Percentiles rank a stretch among this genome's conserved stretches.
Evolutionary conservation across 2,113 vertebrate species (phyloP).

Genomic region (Callaeas wilsoni): DNA sequence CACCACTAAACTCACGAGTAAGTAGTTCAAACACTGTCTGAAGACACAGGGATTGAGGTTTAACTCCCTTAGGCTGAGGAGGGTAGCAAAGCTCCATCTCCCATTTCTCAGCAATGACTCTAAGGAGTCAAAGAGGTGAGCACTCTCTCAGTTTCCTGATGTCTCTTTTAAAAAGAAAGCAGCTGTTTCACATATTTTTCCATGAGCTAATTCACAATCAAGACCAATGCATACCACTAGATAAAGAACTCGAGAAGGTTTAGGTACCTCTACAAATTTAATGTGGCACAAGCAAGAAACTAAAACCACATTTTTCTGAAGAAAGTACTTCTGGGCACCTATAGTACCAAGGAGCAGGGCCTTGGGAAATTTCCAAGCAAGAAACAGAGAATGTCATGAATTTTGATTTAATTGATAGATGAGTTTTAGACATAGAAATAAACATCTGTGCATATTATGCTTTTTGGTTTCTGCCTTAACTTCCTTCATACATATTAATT

Average conservation of each 20-base stretch:
- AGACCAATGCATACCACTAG: neutral
- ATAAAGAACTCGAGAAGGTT: neutral
- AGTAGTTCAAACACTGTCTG: neutral
- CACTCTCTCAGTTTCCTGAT: neutral
- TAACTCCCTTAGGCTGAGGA: neutral
- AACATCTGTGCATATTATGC: neutral
- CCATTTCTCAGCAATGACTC: neutral
- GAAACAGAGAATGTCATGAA: neutral
- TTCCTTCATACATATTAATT: neutral
- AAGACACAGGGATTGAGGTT: neutral
- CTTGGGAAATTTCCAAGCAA: neutral
- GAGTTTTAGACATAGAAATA: neutral
- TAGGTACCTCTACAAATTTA: neutral
- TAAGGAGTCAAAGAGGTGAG: neutral
- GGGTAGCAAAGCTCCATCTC: neutral
- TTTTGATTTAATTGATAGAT: neutral
- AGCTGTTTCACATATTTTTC: neutral
- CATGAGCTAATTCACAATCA: neutral
- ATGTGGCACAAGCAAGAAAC: neutral
- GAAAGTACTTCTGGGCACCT: neutral
- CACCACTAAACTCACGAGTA: accelerated
- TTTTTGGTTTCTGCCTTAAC: neutral
- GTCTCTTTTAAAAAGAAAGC: neutral
- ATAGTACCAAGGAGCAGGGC: neutral
- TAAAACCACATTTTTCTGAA: neutral